phyloP scores from a whole-genome alignment of 2,797 vertebrate genomes.

The Hippocampus kuda region DNA sequence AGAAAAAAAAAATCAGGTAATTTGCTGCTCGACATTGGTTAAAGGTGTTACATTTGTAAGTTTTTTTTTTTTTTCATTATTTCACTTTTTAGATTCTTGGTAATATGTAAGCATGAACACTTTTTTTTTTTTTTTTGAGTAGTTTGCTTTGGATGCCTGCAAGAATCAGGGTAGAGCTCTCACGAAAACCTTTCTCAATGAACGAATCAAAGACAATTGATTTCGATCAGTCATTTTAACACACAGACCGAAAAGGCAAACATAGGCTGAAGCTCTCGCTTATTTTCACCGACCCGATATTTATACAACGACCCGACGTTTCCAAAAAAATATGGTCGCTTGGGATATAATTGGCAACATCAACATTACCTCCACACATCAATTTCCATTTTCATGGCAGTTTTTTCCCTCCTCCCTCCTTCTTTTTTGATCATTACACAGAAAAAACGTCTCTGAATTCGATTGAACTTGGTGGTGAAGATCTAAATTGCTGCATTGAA shows the following conservation, averaged over 20 bases:
- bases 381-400: neutral
- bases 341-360: neutral
- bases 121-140: no score
- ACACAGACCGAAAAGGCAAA: no score
- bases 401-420: neutral
- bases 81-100: conserved; percentile 65
- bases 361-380: neutral
- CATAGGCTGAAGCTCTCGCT: no score
- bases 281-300: neutral
- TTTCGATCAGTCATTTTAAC: no score
- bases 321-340: neutral
- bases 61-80: neutral
- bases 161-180: neutral
- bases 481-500: neutral
- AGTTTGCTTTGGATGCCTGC: neutral
- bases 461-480: neutral
- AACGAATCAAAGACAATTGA: no score
- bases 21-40: conserved; percentile 70
- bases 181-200: neutral
- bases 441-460: neutral
- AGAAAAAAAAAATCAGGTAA: conserved; percentile 72
- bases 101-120: conserved; percentile 34
- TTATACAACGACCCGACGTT: no score
- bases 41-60: conserved; percentile 72
- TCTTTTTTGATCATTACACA: neutral